phyloP scores from a whole-genome alignment of 2,797 vertebrate species.

The Netta rufina region DNA sequence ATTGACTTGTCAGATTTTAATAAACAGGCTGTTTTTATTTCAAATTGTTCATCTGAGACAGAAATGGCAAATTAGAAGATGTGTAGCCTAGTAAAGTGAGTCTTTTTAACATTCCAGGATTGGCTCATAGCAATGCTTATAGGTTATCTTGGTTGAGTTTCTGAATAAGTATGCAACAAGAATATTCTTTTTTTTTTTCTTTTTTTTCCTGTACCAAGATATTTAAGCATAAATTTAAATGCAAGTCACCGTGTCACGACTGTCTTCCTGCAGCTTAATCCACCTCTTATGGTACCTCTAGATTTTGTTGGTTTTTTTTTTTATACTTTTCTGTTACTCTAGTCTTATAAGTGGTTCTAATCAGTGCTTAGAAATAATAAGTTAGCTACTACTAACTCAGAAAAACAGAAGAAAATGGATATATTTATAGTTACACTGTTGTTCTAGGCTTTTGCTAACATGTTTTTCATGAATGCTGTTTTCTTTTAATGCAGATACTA shows the following conservation, averaged over 20 bases:
- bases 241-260: neutral
- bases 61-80: neutral
- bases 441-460: neutral
- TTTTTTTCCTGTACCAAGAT: neutral
- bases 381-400: neutral
- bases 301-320: neutral
- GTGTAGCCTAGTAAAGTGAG: neutral
- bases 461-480: neutral
- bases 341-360: neutral
- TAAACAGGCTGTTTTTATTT: neutral
- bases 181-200: neutral
- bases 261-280: neutral
- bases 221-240: neutral
- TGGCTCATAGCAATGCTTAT: neutral
- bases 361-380: neutral
- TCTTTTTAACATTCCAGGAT: neutral
- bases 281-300: neutral
- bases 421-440: fast-evolving
- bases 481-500: neutral
- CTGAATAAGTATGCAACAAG: neutral
- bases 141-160: neutral
- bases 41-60: neutral
- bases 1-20: neutral
- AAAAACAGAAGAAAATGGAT: neutral
- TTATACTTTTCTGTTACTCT: neutral